These are phyloP conservation scores for Antheraea assamensis DNA, from an alignment of 2,888 invertebrate species.

Conservation along the genomic window DNA sequence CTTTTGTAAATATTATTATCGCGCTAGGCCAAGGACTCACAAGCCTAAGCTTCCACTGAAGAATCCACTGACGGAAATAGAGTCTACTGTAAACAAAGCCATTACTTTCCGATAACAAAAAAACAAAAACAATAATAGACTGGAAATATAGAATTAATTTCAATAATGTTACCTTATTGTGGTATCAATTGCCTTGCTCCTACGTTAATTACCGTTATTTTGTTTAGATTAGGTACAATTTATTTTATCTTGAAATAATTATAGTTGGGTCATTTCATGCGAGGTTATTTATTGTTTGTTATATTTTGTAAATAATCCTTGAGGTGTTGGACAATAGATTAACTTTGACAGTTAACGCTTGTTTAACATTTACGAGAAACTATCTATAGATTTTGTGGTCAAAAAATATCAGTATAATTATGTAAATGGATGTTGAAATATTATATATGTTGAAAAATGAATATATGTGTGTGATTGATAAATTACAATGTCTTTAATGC, in stretches of 20 bases:
- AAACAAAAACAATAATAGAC: background rate
- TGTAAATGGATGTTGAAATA: too few relatives aligned
- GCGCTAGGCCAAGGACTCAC: too few relatives aligned
- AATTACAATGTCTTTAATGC: too few relatives aligned
- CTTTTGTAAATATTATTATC: too few relatives aligned
- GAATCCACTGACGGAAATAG: background rate
- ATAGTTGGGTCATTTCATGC: background rate
- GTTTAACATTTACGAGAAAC: background rate
- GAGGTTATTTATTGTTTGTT: background rate
- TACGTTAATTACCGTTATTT: background rate
- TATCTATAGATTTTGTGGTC: background rate
- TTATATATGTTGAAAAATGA: too few relatives aligned
- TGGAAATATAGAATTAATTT: background rate
- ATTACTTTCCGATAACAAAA: constrained; percentile 3
- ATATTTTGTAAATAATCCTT: background rate
- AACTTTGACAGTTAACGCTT: background rate
- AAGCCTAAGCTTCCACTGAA: too few relatives aligned
- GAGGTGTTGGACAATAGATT: background rate
- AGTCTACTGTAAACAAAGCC: background rate
- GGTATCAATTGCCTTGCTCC: background rate
- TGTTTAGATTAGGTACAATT: background rate
- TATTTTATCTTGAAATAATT: constrained; percentile 6
- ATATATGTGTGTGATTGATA: too few relatives aligned
- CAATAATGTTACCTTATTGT: background rate
- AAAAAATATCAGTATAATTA: background rate